Conservation (phyloP, 2,797 vertebrate species). For the Parotocinclus haroldoi region DNA sequence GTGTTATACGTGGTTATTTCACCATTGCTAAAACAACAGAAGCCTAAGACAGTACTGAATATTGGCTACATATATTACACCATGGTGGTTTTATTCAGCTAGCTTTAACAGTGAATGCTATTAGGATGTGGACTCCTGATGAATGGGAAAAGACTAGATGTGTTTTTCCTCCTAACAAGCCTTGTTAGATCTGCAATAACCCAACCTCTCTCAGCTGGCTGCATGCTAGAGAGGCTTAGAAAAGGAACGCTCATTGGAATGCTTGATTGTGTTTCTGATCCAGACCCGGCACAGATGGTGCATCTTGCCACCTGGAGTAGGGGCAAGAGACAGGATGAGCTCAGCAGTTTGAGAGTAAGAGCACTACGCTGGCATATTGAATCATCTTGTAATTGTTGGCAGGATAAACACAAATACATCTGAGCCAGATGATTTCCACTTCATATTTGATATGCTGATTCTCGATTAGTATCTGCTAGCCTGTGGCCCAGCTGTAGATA, state of each 20-base stretch:
- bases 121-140: no score
- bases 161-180: no score
- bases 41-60: no score
- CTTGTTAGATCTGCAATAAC: no score
- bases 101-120: no score
- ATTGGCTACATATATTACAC: no score
- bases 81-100: no score
- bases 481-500: slow-evolving; percentile 38
- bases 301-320: slow-evolving; percentile 30
- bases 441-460: slow-evolving; percentile 32
- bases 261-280: slow-evolving; percentile 46
- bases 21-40: no score
- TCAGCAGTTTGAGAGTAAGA: not conserved
- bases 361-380: slow-evolving; percentile 9
- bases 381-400: slow-evolving; percentile 31
- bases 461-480: slow-evolving; percentile 24
- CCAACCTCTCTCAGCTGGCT: not conserved
- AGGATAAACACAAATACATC: slow-evolving; percentile 28
- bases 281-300: slow-evolving; percentile 6
- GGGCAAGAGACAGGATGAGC: slow-evolving; percentile 10
- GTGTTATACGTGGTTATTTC: no score
- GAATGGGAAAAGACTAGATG: no score
- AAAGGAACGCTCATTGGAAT: slow-evolving; percentile 54
- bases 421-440: slow-evolving; percentile 37
- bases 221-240: slow-evolving; percentile 45